These are phyloP conservation scores for Actenoides hombroni DNA, from an alignment of 2,113 vertebrate genomes.

Conservation along the genomic window DNA sequence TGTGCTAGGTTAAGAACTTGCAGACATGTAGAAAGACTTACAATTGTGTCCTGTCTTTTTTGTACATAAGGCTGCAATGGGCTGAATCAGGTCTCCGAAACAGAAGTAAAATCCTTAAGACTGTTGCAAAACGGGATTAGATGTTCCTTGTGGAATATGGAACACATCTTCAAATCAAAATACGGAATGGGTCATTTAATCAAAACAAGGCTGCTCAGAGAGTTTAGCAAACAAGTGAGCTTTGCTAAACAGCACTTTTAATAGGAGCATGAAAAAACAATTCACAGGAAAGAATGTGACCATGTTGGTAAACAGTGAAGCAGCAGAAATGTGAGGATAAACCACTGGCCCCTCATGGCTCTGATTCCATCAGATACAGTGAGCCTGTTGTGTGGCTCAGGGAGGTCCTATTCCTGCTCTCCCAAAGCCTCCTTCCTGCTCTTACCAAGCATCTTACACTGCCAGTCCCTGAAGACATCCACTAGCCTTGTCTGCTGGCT, in stretches of 20 bases:
- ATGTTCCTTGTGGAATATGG: background rate
- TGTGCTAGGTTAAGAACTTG: background rate
- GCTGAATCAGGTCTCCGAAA: background rate
- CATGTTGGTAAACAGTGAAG: rapidly evolving
- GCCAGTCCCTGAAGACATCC: background rate
- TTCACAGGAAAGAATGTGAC: background rate
- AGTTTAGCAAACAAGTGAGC: background rate
- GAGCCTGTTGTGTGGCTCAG: rapidly evolving
- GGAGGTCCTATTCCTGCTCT: background rate
- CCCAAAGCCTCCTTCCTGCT: background rate
- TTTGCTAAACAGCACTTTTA: background rate
- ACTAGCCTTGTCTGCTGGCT: background rate
- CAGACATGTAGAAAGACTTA: background rate
- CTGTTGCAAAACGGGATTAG: background rate
- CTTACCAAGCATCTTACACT: background rate
- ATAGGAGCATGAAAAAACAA: background rate
- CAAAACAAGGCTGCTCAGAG: background rate
- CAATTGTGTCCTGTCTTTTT: background rate
- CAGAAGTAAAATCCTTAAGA: background rate
- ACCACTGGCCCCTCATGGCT: background rate
- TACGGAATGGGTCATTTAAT: background rate
- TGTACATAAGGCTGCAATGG: background rate
- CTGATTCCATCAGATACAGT: background rate
- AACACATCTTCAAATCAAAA: background rate
- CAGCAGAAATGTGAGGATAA: background rate